Conservation (phyloP, 1,140 invertebrate genomes). For the Sesamia nonagrioides region DNA sequence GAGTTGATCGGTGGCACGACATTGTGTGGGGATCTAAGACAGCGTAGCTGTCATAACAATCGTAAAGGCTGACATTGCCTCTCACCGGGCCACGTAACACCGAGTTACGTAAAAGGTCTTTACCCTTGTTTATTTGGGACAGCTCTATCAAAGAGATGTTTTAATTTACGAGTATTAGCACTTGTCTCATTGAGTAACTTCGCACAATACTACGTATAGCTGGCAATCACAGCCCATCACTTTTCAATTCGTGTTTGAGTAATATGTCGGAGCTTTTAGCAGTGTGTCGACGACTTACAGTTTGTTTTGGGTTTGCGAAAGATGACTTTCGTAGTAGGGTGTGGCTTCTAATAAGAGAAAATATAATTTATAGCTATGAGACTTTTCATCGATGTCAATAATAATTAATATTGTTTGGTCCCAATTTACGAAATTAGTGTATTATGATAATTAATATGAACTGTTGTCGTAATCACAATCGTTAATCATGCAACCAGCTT, state of each 20-base stretch:
- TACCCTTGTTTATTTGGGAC: slow-evolving; percentile 86
- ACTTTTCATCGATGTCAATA: slow-evolving; percentile 14
- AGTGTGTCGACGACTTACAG: slow-evolving; percentile 56
- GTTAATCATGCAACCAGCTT: slow-evolving; percentile 4
- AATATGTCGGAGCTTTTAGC: slow-evolving; percentile 71
- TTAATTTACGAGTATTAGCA: slow-evolving; percentile 81
- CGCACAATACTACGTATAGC: slow-evolving; percentile 55
- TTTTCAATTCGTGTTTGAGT: slow-evolving; percentile 74
- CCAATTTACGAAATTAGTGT: neutral
- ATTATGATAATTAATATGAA: slow-evolving; percentile 21
- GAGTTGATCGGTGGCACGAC: slow-evolving; percentile 43
- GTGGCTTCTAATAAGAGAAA: slow-evolving; percentile 26
- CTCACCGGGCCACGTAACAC: slow-evolving; percentile 82
- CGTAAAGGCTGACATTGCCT: slow-evolving; percentile 84
- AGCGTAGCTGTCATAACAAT: slow-evolving; percentile 78
- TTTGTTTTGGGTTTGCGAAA: slow-evolving; percentile 62
- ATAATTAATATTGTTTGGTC: slow-evolving; percentile 3
- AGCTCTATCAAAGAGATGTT: slow-evolving; percentile 79
- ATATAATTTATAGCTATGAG: slow-evolving; percentile 13
- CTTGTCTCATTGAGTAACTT: slow-evolving; percentile 69
- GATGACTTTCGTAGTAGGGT: slow-evolving; percentile 49
- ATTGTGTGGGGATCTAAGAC: slow-evolving; percentile 65
- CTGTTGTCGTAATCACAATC: slow-evolving; percentile 17
- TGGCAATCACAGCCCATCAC: slow-evolving; percentile 63
- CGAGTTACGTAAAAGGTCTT: slow-evolving; percentile 84